Percentiles rank a stretch among this genome's conserved stretches.
These are phyloP conservation scores for Micrastur ruficollis DNA, from an alignment of 2,797 vertebrate species.

Conservation along the genomic window DNA sequence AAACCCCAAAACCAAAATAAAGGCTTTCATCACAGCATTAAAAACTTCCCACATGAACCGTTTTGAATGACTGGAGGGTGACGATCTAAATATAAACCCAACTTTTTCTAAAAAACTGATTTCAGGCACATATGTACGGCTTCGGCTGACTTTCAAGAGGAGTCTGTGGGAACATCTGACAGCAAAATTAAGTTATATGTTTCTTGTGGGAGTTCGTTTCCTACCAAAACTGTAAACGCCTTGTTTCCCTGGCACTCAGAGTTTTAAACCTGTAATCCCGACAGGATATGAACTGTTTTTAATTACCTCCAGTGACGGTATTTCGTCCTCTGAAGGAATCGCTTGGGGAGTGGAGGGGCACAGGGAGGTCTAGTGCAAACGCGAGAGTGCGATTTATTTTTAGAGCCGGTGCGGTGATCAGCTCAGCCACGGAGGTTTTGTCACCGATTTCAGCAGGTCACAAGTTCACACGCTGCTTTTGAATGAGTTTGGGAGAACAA, in stretches of 20 bases:
- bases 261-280: slow-evolving; percentile 9
- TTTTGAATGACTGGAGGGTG: slow-evolving; percentile 18
- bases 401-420: background rate
- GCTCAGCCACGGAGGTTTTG: background rate
- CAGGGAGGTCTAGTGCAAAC: background rate
- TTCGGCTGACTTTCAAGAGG: background rate
- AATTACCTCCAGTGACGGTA: background rate
- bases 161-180: slow-evolving; percentile 52
- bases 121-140: background rate
- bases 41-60: background rate
- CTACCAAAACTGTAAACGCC: background rate
- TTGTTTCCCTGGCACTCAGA: background rate
- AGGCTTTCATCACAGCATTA: background rate
- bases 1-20: background rate
- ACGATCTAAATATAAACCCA: slow-evolving; percentile 36
- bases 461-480: background rate
- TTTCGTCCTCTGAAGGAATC: background rate
- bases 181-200: slow-evolving; percentile 51
- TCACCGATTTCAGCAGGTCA: background rate
- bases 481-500: background rate
- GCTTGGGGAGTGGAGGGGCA: background rate
- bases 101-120: background rate
- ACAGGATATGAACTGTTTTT: background rate
- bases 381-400: background rate
- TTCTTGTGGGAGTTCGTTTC: slow-evolving; percentile 42